Conservation (phyloP, 2,797 vertebrate species). For the Pangasius mekongensis region DNA sequence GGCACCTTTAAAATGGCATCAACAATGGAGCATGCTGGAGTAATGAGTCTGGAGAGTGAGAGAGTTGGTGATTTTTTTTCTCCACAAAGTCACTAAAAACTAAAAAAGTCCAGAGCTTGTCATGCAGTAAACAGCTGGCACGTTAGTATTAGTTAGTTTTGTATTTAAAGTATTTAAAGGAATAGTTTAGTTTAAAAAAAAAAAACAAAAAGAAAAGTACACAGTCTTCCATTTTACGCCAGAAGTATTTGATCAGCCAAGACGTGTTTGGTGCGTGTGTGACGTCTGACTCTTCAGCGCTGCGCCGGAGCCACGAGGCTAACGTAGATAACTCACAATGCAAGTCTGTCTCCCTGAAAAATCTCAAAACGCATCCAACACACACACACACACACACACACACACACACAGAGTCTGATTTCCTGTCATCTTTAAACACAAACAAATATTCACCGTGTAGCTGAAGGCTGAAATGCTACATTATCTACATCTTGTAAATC, state of each 20-base stretch:
- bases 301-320: neutral
- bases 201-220: neutral
- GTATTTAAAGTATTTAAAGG: neutral
- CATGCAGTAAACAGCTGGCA: conserved; percentile 21
- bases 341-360: neutral
- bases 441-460: neutral
- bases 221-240: neutral
- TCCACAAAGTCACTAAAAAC: neutral
- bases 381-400: neutral
- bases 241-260: neutral
- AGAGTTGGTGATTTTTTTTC: too few relatives aligned
- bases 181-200: neutral
- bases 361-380: neutral
- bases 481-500: neutral
- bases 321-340: neutral
- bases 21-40: neutral
- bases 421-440: neutral
- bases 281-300: neutral
- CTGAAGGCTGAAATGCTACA: neutral
- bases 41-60: neutral
- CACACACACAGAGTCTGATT: neutral
- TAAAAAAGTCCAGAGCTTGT: neutral
- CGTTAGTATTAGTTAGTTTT: neutral
- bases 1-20: neutral
- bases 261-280: neutral